Base-by-base conservation (phyloP, 2,797 vertebrate genomes). In the Schizothorax lantsangensis region DNA sequence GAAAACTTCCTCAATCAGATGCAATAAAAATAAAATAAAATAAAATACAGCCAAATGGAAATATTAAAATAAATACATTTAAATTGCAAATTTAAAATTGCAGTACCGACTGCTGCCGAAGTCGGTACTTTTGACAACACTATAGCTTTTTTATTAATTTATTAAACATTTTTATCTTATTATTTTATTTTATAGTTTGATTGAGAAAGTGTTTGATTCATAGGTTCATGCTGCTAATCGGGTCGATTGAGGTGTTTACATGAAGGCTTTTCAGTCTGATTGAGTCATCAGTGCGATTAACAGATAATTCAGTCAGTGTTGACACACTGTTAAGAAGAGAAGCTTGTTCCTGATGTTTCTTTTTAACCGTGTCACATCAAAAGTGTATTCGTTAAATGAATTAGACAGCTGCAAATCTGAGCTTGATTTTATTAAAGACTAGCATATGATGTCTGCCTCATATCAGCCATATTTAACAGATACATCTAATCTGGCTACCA, bases 381-480 rank as follows among this genome's bases (percentile, higher is more conserved):
- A 77, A 36, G 47, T 11, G 30, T 54, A 19, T 77, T 19, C 0
- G 5, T 54, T 77, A 36, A 77, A 33, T 36, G 10, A 77, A 54
- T 54, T 54, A 77, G 49, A 36, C 5, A 6, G 19, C 1, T 3
- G 73, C 17, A 52, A 77, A 77, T 77, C 19, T 54, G 47, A 77
- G 47, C 74, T 77, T 54, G 74, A 54, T 77, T 14, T 54, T 52
- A 75, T 75, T 36, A 77, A 14, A 77, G 30, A 36, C 30, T 7
- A 36, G 17, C 47, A 11, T 49, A 33, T 30, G 72, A 75, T 23
- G 47, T 36, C 2, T 64, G 73, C 54, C 26, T 52, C 45, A 19
- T 10, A 21, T 75, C 2, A 19, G 73, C n/a, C 72, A 74, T 17
- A 52, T 52, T 52, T 47, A 75, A 21, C 73, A 21, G 26, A 52